Evolutionary conservation across 2,888 invertebrate species (phyloP), one percentile per base, ranked within the genome.

Genomic region (Charanyca ferruginea): DNA sequence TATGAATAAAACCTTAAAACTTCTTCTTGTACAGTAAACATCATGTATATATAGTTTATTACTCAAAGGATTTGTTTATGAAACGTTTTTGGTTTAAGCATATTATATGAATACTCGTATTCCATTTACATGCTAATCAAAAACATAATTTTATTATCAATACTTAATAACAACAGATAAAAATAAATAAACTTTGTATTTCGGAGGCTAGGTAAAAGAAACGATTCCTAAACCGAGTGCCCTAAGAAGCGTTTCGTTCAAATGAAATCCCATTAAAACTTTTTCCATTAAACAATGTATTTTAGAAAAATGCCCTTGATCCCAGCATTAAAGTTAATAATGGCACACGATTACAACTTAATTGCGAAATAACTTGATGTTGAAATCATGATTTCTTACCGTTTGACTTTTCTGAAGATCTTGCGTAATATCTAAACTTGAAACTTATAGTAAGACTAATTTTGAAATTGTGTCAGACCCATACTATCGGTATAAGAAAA

Each of bases 221-320:
- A 89, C 88, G 91, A 90, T 89, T 86, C 65, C 68, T 63, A 73
- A 90, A 88, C 89, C 83, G 87, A 87, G 84, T 69, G 60, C 67
- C 58, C 55, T 68, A 59, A 70, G 64, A 72, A 88, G 85, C 89
- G 90, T 91, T 92, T 85, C 91, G 89, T 91, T 90, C 90, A 91
- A 82, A 82, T 93, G 91, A 91, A 92, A 94, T 91, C 88, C 90
- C 86, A 94, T 94, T 94, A 93, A 93, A 94, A 94, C 91, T 94
- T 94, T 93, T 93, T 92, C 93, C 92, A 94, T 94, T 93, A 92
- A 92, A 93, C 89, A 91, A 90, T 89, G 85, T 88, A 88, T 89
- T 90, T 90, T 88, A 87, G 86, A 90, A 91, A 92, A 92, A 93
- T 90, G 86, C 84, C 87, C 89, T 90, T 90, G 83, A 89, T 90